These are phyloP conservation scores for Halichoerus grypus DNA, from an alignment of 2,113 vertebrate genomes.

Conservation along the genomic window DNA sequence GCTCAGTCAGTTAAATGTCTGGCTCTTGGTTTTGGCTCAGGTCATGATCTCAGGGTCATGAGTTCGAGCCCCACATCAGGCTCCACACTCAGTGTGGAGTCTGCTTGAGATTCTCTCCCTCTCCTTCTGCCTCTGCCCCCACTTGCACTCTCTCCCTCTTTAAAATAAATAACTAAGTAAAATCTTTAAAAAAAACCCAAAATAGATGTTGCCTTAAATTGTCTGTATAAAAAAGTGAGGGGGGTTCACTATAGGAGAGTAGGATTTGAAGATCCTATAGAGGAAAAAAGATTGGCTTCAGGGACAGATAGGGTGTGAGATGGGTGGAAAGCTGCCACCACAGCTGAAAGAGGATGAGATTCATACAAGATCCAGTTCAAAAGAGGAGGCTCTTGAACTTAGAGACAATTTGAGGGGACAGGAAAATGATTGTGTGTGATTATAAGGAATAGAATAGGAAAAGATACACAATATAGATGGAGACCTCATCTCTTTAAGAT, in stretches of 20 bases:
- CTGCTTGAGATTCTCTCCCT: background rate
- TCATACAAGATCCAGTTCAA: background rate
- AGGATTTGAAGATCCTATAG: background rate
- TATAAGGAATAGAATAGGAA: background rate
- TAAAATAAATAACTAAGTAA: background rate
- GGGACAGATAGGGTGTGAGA: background rate
- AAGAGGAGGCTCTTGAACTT: background rate
- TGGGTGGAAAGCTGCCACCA: background rate
- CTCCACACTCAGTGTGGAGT: background rate
- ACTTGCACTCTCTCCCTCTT: background rate
- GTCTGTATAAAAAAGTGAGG: background rate
- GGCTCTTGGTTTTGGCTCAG: background rate
- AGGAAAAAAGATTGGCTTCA: background rate
- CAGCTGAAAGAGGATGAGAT: background rate
- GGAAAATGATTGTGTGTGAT: background rate
- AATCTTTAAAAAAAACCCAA: background rate
- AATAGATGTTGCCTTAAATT: background rate
- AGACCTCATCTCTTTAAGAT: slow-evolving; percentile 34
- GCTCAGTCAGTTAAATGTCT: background rate
- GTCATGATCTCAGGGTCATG: background rate
- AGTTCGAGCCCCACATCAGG: background rate
- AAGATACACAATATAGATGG: background rate
- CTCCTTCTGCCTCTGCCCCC: background rate
- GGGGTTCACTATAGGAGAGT: background rate
- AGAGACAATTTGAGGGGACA: background rate